These are phyloP conservation scores for Sus scrofa DNA, from an alignment of 2,113 vertebrate genomes.

Conservation along the genomic window T2T-Sscrofa CM000814.6:130342001-130342500, in stretches of 20 bases:
- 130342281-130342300: too few species aligned
- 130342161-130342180: too few species aligned
- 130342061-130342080: not conserved
- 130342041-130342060: not conserved
- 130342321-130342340: not conserved
- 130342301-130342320: not conserved
- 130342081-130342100: not conserved
- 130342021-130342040: not conserved
- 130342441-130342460: not conserved
- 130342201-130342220: too few species aligned
- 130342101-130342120: too few species aligned
- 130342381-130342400: not conserved
- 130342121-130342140: too few species aligned
- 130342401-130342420: not conserved
- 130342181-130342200: too few species aligned
- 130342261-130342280: too few species aligned
- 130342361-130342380: not conserved
- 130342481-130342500: slow-evolving; percentile 42
- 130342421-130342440: not conserved
- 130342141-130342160: too few species aligned
- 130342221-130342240: too few species aligned
- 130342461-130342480: slow-evolving; percentile 24
- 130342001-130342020: not conserved
- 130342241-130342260: too few species aligned
- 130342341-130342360: not conserved